Base-by-base conservation (phyloP, 2,797 vertebrate genomes). In the Dipus sagitta region DNA sequence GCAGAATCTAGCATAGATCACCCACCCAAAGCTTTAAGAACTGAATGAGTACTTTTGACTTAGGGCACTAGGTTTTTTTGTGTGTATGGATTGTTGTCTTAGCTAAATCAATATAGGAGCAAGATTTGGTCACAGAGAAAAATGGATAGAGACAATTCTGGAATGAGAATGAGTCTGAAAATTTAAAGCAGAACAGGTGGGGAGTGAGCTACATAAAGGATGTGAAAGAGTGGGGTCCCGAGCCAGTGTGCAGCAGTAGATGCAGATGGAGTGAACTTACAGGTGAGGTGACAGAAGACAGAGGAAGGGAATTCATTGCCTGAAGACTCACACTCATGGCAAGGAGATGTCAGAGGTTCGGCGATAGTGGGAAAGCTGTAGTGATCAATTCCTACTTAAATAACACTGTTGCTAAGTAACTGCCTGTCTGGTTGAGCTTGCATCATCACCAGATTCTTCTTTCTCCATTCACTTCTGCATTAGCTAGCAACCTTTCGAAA, bases 401-500 rank as follows among this genome's bases (percentile, higher is more conserved):
- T 58, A 54, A 65, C 20, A 52, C 18, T 78, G 58, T 81, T 88
- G 62, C 84, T 82, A 81, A 82, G 76, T 72, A 71, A 94, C 24
- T 75, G 68, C 23, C 20, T 70, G 38, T 52, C 85, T 38, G 68
- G 11, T 23, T 64, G 67, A 23, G 54, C 58, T 76, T 68, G n/a
- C 58, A 86, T 86, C 23, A 70, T 74, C 77, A 84, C 13, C 54
- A 84, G 7, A 26, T 1, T 86, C 17, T 64, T 32, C 68, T 28
- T 42, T 86, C 47, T 75, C 64, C 58, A 74, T n/a, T 32, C 58
- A 72, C 32, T 86, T 88, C 34, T 95, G 62, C 92, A 85, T 79
- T 77, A 82, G 20, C 68, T 75, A 60, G 28, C 20, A 94, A 72
- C 30, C 38, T 38, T 38, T 38, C 32, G 75, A 85, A 32, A 52